Evolutionary conservation across 2,797 vertebrate genomes (phyloP).

Genomic region (Lepilemur ruficaudatus): DNA sequence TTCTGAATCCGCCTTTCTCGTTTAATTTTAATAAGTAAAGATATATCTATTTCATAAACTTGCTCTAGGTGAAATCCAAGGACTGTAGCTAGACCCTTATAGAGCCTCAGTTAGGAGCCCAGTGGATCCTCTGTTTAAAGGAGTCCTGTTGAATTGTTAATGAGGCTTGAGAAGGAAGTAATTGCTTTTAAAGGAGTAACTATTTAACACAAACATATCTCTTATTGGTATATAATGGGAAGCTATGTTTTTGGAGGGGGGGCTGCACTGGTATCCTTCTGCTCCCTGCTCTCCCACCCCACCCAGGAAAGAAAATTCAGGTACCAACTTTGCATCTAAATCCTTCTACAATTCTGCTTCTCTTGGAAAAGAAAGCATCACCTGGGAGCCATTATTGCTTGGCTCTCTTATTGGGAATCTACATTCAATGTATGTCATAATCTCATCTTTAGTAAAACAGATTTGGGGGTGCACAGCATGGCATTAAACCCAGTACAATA

Average conservation of each 20-base stretch:
- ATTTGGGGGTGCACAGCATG: not conserved
- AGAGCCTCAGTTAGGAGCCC: not conserved
- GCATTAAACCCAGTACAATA: not conserved
- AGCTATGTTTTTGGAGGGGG: not conserved
- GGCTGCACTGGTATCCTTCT: not conserved
- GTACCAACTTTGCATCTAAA: not conserved
- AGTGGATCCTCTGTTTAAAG: not conserved
- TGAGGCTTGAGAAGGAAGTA: not conserved
- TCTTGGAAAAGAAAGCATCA: not conserved
- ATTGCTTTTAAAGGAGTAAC: conserved; percentile 11
- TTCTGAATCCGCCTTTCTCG: not conserved
- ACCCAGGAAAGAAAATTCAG: not conserved
- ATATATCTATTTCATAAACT: not conserved
- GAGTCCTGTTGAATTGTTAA: conserved; percentile 11
- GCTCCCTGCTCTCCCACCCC: not conserved
- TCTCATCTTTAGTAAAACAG: not conserved
- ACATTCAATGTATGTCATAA: not conserved
- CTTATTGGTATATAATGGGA: not conserved
- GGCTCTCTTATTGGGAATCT: not conserved
- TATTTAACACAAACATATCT: not conserved
- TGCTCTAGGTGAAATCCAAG: not conserved
- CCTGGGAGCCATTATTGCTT: not conserved
- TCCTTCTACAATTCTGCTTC: not conserved
- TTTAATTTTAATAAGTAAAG: not conserved
- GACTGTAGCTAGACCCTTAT: not conserved